Evolutionary conservation across 2,797 vertebrate species (phyloP), one percentile per base, ranked within the genome.

Genomic region (Sorex maritimensis): DNA sequence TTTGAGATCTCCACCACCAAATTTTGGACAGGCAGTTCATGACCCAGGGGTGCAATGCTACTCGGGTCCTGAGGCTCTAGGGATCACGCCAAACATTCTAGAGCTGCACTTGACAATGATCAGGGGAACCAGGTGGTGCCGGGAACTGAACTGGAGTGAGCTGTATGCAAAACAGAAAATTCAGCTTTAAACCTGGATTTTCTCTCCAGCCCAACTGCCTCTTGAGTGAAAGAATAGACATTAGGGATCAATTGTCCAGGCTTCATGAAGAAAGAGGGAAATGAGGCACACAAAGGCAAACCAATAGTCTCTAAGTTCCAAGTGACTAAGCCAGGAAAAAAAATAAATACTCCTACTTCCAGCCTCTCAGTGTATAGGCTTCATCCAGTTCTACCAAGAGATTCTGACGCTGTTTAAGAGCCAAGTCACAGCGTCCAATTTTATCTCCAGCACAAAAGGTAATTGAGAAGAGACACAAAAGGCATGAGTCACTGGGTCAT

Each of bases 401-500:
- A 41, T 63, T 30, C 63, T 79, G n/a, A 90, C 61, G 73, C 21
- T 72, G 19, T 15, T 88, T 81, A 80, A 77, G 26, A 46, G 84
- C 92, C 91, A 93, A 82, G 73, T 91, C 69, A 86, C 41, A 91
- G 80, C 34, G 34, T 86, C 85, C 85, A 74, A 38, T 83, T 81
- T 81, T 92, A 77, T 9, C 86, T 23, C 90, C 79, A 21, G 75
- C 46, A 96, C 96, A 97, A 96, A 94, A 95, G 95, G 55, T 95
- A 73, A 96, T 92, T 95, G 94, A 97, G 92, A 94, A 44, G 68
- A 85, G 12, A 95, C n/a, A 96, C 95, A 96, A 96, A 93, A 84
- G 90, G 84, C 91, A 95, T 96, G 94, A 83, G 90, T 97, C 95
- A 95, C 12, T 85, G 58, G 19, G 23, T 88, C 92, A 58, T 52